A percentile compares a stretch with the other conserved stretches of the same genome.
These are phyloP conservation scores for Endomychus coccineus DNA, from an alignment of 2,888 invertebrate species.

Conservation along the genomic window DNA sequence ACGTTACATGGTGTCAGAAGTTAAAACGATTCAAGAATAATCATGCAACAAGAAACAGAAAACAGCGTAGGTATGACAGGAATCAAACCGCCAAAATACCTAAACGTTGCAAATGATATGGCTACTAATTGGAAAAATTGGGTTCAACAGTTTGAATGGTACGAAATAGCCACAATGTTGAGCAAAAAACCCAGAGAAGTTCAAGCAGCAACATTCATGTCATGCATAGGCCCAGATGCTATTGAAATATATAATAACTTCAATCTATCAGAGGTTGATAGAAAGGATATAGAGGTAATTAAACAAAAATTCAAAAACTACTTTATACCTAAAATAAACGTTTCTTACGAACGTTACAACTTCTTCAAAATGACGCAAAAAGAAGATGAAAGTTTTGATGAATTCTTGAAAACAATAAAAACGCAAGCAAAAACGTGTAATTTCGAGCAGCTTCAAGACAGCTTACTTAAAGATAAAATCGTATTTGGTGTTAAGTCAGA, in stretches of 20 bases:
- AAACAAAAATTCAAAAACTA: constrained; percentile 21
- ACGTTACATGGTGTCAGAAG: too few relatives aligned
- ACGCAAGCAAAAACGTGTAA: constrained; percentile 15
- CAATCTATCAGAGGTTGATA: constrained; percentile 14
- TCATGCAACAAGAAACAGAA: too few relatives aligned
- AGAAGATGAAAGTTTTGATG: constrained; percentile 18
- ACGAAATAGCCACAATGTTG: constrained; percentile 17
- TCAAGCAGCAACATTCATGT: constrained; percentile 20
- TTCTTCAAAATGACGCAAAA: constrained; percentile 24
- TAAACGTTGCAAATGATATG: too few relatives aligned
- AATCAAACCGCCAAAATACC: too few relatives aligned
- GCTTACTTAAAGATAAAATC: constrained; percentile 18
- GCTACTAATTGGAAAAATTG: constrained; percentile 20
- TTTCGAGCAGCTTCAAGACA: constrained; percentile 19
- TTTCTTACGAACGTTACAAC: constrained; percentile 21
- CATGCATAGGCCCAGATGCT: constrained; percentile 17
- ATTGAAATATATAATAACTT: constrained; percentile 17
- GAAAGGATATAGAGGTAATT: constrained; percentile 14
- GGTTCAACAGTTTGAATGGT: constrained; percentile 20
- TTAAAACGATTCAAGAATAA: too few relatives aligned
- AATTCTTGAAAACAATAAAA: constrained; percentile 18
- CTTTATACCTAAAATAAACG: constrained; percentile 22
- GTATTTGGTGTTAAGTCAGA: constrained; percentile 16
- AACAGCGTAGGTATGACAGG: too few relatives aligned
- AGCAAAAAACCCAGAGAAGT: constrained; percentile 16